Evolutionary conservation across 2,113 vertebrate species (phyloP).

Genomic region (Onychorhynchus coronatus): DNA sequence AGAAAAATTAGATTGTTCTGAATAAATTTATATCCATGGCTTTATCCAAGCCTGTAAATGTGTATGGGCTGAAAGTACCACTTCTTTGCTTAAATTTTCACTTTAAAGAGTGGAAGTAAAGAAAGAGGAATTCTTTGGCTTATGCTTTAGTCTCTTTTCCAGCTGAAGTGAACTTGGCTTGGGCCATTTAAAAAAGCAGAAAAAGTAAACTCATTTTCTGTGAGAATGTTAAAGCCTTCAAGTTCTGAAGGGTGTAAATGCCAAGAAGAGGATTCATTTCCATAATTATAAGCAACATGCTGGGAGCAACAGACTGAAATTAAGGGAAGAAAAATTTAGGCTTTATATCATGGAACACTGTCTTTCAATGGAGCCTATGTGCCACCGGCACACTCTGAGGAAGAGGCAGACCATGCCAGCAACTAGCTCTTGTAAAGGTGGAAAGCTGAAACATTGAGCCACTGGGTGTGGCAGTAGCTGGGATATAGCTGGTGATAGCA

Average conservation of each 20-base stretch:
- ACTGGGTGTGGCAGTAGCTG: neutral
- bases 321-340: neutral
- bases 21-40: neutral
- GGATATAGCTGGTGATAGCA: neutral
- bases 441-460: neutral
- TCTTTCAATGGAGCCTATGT: neutral
- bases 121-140: neutral
- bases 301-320: constrained; percentile 3
- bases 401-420: neutral
- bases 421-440: neutral
- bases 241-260: neutral
- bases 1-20: neutral
- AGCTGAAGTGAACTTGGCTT: neutral
- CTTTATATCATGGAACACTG: neutral
- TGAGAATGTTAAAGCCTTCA: neutral
- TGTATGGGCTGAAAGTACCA: neutral
- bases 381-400: neutral
- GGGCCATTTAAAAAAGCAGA: neutral
- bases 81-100: neutral
- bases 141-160: neutral
- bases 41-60: neutral
- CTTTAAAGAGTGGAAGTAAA: neutral
- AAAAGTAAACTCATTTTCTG: neutral
- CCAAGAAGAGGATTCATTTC: neutral
- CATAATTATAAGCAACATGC: neutral